Percentiles rank a stretch among this genome's conserved stretches.
These are phyloP conservation scores for Tipula unca DNA, from an alignment of 2,888 invertebrate species.

Conservation along the genomic window DNA sequence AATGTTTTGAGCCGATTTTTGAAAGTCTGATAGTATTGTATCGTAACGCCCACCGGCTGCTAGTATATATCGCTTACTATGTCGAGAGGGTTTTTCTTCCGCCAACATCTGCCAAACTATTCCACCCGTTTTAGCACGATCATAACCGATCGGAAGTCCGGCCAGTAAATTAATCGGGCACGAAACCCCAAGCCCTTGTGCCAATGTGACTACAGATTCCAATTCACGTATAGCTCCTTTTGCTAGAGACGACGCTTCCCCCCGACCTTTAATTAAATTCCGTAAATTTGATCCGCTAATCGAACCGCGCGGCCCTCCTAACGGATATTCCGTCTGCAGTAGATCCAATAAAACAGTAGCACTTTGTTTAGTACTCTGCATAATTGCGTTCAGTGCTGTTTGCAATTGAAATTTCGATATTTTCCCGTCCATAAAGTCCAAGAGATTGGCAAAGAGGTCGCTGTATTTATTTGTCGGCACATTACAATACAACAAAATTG, in stretches of 20 bases:
- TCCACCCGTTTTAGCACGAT: conserved; percentile 47
- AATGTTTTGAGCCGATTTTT: conserved; percentile 42
- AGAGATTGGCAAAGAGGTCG: conserved; percentile 18
- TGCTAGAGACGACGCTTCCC: conserved; percentile 56
- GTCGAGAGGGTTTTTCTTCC: conserved; percentile 37
- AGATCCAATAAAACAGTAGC: conserved; percentile 37
- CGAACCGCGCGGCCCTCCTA: conserved; percentile 34
- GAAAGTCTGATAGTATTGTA: conserved; percentile 62
- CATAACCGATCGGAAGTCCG: conserved; percentile 45
- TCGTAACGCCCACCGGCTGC: conserved; percentile 90
- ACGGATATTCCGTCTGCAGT: conserved; percentile 34
- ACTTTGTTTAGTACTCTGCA: conserved; percentile 45
- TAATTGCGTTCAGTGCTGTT: conserved; percentile 56
- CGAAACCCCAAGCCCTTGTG: conserved; percentile 67
- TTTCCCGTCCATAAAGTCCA: conserved; percentile 43
- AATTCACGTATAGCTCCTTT: conserved; percentile 66
- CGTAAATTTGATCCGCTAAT: conserved; percentile 36
- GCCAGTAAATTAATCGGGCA: conserved; percentile 46
- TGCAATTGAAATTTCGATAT: conserved; percentile 62
- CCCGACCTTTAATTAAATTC: conserved; percentile 58
- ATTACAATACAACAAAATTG: conserved; percentile 70
- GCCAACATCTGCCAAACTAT: conserved; percentile 51
- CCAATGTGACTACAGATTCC: conserved; percentile 60
- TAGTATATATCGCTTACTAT: conserved; percentile 54
- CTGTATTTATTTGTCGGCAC: conserved; percentile 60